Evolutionary conservation across 2,888 invertebrate genomes (phyloP).

Genomic region (Pammene fasciana): DNA sequence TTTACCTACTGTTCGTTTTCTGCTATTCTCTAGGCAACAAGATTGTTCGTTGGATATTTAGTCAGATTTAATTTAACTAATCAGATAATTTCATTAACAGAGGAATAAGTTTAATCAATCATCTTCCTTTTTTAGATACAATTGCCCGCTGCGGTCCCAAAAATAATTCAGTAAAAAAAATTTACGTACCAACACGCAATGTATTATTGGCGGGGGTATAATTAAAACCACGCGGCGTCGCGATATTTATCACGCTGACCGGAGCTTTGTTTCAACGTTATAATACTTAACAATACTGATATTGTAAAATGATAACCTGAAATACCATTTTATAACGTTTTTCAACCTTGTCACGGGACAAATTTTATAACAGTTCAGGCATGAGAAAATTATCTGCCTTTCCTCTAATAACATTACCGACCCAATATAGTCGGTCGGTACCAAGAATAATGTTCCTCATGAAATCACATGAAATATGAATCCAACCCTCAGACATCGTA

Average conservation of each 20-base stretch:
- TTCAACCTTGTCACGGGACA: not conserved
- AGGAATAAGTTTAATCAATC: not conserved
- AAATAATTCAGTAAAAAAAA: slow-evolving; percentile 21
- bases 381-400: no score
- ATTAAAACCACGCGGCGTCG: slow-evolving; percentile 35
- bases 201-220: slow-evolving; percentile 36
- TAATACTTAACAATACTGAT: slow-evolving; percentile 3
- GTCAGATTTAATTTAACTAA: no score
- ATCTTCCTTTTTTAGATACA: not conserved
- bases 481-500: slow-evolving; percentile 17
- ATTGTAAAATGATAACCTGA: slow-evolving; percentile 18
- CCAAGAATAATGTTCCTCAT: slow-evolving; percentile 1
- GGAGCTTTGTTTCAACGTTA: slow-evolving; percentile 16
- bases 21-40: no score
- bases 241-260: slow-evolving; percentile 26
- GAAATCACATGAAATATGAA: slow-evolving; percentile 15
- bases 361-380: no score
- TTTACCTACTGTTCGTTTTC: no score
- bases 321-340: not conserved
- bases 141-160: slow-evolving; percentile 12
- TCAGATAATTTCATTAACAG: not conserved
- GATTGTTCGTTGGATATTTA: no score
- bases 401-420: not conserved
- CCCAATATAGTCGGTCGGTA: not conserved
- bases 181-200: slow-evolving; percentile 38